Conservation (phyloP, 2,888 invertebrate species). For the Ochropleura plecta region DNA sequence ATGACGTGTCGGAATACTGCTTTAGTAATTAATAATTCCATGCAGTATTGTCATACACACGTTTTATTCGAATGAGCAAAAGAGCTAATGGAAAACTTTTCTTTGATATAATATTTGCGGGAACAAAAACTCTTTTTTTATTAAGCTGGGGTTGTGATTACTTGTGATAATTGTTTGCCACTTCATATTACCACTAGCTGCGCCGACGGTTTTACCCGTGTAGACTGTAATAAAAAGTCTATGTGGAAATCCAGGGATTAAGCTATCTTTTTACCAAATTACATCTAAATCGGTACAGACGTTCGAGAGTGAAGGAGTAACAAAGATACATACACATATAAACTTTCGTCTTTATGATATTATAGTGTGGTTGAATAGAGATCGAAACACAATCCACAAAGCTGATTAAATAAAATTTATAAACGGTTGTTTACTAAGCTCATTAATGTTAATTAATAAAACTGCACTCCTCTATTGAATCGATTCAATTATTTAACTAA, state of each 20-base stretch:
- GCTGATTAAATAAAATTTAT: neutral
- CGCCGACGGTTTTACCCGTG: no score
- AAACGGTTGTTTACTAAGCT: neutral
- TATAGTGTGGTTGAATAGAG: neutral
- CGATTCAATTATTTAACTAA: neutral
- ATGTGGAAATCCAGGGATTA: no score
- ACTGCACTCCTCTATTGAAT: conserved; percentile 26
- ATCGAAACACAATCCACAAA: neutral
- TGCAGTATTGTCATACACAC: neutral
- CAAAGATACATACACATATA: no score
- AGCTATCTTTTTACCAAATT: no score
- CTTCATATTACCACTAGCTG: neutral
- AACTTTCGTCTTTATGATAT: no score
- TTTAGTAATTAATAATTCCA: neutral
- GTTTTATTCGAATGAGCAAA: neutral
- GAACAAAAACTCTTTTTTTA: neutral
- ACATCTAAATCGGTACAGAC: no score
- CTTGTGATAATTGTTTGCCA: neutral
- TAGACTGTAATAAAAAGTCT: no score
- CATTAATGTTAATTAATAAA: conserved; percentile 21
- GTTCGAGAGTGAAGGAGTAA: no score
- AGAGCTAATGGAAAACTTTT: neutral
- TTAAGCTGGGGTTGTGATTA: neutral
- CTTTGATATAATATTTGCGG: neutral
- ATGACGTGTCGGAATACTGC: conserved; percentile 28